Evolutionary conservation across 2,797 vertebrate genomes (phyloP).

Genomic region (Peromyscus attwateri): DNA sequence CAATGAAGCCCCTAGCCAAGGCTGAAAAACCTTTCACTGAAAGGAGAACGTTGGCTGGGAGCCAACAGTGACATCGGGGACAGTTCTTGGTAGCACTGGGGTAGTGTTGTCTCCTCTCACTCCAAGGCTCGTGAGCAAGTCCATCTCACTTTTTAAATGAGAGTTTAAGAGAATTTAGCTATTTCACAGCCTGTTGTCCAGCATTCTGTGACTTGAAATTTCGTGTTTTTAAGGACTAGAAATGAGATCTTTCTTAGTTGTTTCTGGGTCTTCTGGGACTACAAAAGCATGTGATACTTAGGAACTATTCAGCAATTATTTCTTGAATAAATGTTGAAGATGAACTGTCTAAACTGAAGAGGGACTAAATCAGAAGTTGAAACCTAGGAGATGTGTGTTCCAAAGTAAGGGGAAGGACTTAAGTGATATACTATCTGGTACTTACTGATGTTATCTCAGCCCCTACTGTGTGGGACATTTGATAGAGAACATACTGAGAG

Average conservation of each 20-base stretch:
- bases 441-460: neutral
- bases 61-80: neutral
- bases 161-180: neutral
- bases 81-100: neutral
- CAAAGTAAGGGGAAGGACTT: neutral
- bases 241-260: neutral
- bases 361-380: neutral
- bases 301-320: slow-evolving; percentile 35
- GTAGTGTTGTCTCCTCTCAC: neutral
- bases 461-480: neutral
- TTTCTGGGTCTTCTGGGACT: neutral
- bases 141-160: neutral
- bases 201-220: slow-evolving; percentile 47
- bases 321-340: neutral
- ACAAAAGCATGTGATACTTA: neutral
- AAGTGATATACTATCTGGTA: neutral
- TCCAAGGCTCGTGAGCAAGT: neutral
- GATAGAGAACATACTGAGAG: neutral
- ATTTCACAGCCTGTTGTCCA: neutral
- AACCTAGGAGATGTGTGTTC: neutral
- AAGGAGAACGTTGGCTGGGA: neutral
- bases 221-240: neutral
- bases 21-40: slow-evolving; percentile 19
- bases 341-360: slow-evolving; percentile 2
- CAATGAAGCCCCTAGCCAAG: slow-evolving; percentile 22